Base-by-base conservation (phyloP, 2,888 invertebrate genomes). In the Parnassius apollo region DNA sequence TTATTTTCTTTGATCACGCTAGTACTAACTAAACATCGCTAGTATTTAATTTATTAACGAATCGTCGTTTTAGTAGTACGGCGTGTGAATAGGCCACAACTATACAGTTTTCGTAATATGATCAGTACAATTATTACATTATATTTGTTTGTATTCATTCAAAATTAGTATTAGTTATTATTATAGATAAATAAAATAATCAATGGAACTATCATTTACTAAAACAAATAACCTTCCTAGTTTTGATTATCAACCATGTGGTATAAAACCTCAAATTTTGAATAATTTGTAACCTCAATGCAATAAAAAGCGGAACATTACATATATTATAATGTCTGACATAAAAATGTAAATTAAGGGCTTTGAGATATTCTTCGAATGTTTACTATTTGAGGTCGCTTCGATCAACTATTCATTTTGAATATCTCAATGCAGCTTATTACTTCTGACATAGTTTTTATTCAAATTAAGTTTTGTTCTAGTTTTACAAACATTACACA, bases 391-490 rank as follows among this genome's bases (percentile, higher is more conserved):
- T 46, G 45, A 51, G 13, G 45, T 13, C 9, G 62, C 55, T 46
- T 12, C 42, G 63, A 63, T 56, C 58, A 25, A 35, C 45, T 49
- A 25, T 2, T 45, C 25, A 42, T 45, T 35, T 46, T 57, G 11
- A 50, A 51, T 55, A 59, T 9, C 9, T 9, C 56, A 44, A 59
- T 56, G 59, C 45, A 46, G 57, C 49, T 60, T 53, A 61, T 55
- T 57, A 55, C 35, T 18, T 44, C 61, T 55, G 61, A 57, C 64
- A 64, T 58, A 64, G 61, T 58, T 64, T 52, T 64, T 64, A 61
- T 61, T 57, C 55, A 64, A 64, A 64, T 48, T n/a, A 25, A 25
- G 9, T 22, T 9, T 22, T 42, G 61, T 64, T 58, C 58, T 49
- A 52, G 44, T 58, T 61, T 61, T 61, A 64, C 54, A 45, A 57